These are phyloP conservation scores for Podabrus alpinus DNA, from an alignment of 2,888 invertebrate species.

Conservation along the genomic window DNA sequence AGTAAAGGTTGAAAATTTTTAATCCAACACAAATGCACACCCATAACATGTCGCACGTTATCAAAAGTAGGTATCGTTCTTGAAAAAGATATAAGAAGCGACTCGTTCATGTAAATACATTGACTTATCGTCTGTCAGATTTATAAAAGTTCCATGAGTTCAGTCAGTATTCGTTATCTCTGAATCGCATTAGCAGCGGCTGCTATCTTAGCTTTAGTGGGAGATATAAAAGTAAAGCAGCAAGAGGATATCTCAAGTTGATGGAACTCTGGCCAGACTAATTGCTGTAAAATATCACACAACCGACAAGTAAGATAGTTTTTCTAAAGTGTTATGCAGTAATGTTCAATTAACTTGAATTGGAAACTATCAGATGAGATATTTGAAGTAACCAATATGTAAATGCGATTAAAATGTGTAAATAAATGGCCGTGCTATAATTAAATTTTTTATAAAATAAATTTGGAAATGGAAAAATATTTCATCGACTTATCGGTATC, in stretches of 20 bases:
- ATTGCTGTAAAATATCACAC: slow-evolving; percentile 41
- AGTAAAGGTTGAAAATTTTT: slow-evolving; percentile 11
- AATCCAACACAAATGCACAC: slow-evolving; percentile 25
- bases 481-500: slow-evolving; percentile 9
- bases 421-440: not conserved
- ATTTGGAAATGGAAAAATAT: slow-evolving; percentile 8
- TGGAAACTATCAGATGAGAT: not conserved
- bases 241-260: slow-evolving; percentile 37
- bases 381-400: not conserved
- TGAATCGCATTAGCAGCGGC: slow-evolving; percentile 49
- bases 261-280: slow-evolving; percentile 41
- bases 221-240: slow-evolving; percentile 35
- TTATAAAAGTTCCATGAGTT: slow-evolving; percentile 48
- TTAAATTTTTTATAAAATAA: not conserved
- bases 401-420: not conserved
- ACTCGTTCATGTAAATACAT: slow-evolving; percentile 46
- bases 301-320: slow-evolving; percentile 23
- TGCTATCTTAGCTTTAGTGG: slow-evolving; percentile 41
- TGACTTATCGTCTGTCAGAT: slow-evolving; percentile 50
- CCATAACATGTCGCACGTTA: slow-evolving; percentile 31
- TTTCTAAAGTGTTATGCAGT: slow-evolving; percentile 21
- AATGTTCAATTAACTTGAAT: slow-evolving; percentile 21
- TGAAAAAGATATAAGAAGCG: slow-evolving; percentile 37
- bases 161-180: slow-evolving; percentile 46
- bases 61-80: slow-evolving; percentile 24